Conservation (phyloP, 2,113 vertebrate genomes). For the Dipodomys stephensi region DNA sequence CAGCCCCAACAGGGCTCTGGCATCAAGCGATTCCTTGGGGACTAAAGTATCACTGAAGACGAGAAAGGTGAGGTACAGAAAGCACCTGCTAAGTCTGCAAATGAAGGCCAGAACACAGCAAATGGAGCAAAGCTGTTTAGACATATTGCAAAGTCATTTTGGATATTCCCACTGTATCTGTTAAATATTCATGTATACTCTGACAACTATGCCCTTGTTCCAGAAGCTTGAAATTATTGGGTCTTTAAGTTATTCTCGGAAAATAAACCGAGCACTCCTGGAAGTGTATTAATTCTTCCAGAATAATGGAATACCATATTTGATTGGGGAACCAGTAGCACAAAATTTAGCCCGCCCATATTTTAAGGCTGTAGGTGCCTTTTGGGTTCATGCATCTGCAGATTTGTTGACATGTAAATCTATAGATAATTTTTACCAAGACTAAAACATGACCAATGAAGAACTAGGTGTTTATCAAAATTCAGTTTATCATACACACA, state of each 20-base stretch:
- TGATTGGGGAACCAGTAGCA: background rate
- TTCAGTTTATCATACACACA: background rate
- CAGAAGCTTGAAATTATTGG: conserved; percentile 57
- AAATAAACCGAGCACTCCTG: conserved; percentile 46
- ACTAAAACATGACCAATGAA: background rate
- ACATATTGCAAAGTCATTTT: conserved; percentile 71
- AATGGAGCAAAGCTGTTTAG: conserved; percentile 60
- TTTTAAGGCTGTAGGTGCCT: background rate
- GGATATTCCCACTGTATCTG: conserved; percentile 64
- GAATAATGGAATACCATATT: background rate
- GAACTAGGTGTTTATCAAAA: background rate
- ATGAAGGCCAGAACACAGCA: conserved; percentile 26
- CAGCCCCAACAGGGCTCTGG: background rate
- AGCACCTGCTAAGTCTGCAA: conserved; percentile 59
- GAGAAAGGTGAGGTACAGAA: background rate
- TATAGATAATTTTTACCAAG: background rate
- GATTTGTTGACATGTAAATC: conserved; percentile 47
- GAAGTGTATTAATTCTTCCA: conserved; percentile 58
- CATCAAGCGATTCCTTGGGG: background rate
- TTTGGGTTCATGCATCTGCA: background rate
- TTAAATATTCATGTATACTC: conserved; percentile 68
- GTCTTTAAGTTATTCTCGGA: conserved; percentile 70
- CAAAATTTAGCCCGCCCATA: background rate
- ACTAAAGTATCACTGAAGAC: background rate
- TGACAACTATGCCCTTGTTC: conserved; percentile 59